Evolutionary conservation across 2,888 invertebrate species (phyloP).

Genomic region (Platycheirus albimanus): DNA sequence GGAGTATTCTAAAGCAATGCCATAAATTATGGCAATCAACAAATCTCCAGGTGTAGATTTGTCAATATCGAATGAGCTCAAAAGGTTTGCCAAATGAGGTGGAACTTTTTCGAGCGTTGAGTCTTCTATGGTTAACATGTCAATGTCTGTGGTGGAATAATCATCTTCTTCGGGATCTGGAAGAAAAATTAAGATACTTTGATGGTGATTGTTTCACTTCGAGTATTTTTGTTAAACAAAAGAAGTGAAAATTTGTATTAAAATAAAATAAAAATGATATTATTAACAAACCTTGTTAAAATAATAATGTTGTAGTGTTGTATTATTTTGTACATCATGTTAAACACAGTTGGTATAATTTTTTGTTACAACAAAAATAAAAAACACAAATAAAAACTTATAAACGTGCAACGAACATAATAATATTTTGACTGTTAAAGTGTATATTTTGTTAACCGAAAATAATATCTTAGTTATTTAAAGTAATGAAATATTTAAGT

Average conservation of each 20-base stretch:
- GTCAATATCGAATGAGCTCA: slow-evolving; percentile 56
- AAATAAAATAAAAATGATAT: slow-evolving; percentile 20
- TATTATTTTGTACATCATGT: slow-evolving; percentile 41
- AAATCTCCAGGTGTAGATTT: slow-evolving; percentile 76
- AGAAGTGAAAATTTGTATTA: neutral
- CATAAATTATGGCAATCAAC: slow-evolving; percentile 78
- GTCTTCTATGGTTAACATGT: slow-evolving; percentile 77
- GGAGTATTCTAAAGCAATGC: slow-evolving; percentile 80
- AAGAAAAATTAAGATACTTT: slow-evolving; percentile 42
- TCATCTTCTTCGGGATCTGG: slow-evolving; percentile 32
- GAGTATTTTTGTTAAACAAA: slow-evolving; percentile 1
- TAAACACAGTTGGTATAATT: slow-evolving; percentile 57
- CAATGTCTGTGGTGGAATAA: neutral
- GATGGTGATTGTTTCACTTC: slow-evolving; percentile 38
- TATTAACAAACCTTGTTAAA: slow-evolving; percentile 62
- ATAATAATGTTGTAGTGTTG: slow-evolving; percentile 23
- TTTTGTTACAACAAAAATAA: slow-evolving; percentile 46
- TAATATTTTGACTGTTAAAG: slow-evolving; percentile 47
- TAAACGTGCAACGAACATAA: slow-evolving; percentile 54
- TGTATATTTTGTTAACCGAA: slow-evolving; percentile 17
- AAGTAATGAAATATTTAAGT: no score
- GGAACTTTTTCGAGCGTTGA: slow-evolving; percentile 78
- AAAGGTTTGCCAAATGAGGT: slow-evolving; percentile 77
- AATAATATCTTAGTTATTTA: neutral
- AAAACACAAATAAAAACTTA: slow-evolving; percentile 43